Evolutionary conservation across 2,888 invertebrate genomes (phyloP).

Genomic region (Apotomis turbidana): DNA sequence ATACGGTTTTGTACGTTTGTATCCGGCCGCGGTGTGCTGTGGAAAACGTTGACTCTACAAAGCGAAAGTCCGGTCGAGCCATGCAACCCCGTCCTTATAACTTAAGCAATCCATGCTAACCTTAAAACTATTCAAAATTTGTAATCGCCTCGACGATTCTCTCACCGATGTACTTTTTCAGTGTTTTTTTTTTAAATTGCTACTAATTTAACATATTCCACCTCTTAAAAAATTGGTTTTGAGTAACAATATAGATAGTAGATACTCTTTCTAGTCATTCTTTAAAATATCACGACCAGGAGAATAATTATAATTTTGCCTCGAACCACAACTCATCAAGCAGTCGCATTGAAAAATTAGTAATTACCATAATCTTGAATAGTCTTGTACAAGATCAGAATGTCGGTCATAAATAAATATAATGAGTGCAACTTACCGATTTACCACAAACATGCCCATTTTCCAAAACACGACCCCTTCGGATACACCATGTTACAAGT

Average conservation of each 20-base stretch:
- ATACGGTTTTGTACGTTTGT: constrained; percentile 54
- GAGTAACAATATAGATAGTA: no score
- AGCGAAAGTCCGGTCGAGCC: constrained; percentile 43
- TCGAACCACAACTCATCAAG: background rate
- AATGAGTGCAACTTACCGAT: constrained; percentile 68
- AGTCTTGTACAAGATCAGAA: constrained; percentile 10
- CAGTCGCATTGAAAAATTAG: background rate
- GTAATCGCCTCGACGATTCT: background rate
- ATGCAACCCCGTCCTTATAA: constrained; percentile 53
- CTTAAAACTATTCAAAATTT: constrained; percentile 44
- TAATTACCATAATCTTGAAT: constrained; percentile 12
- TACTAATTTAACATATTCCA: no score
- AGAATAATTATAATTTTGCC: no score
- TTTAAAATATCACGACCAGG: background rate
- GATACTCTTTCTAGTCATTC: background rate
- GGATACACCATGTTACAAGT: constrained; percentile 65
- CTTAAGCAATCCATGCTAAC: constrained; percentile 64
- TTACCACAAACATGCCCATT: constrained; percentile 69
- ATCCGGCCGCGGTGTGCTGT: constrained; percentile 72
- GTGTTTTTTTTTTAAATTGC: no score
- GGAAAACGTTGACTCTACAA: constrained; percentile 63
- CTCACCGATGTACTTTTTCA: no score
- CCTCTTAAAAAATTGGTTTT: no score
- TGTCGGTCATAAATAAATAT: constrained; percentile 45
- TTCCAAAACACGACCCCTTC: constrained; percentile 78